phyloP scores from a whole-genome alignment of 2,888 invertebrate genomes.

The Meloe dianella region DNA sequence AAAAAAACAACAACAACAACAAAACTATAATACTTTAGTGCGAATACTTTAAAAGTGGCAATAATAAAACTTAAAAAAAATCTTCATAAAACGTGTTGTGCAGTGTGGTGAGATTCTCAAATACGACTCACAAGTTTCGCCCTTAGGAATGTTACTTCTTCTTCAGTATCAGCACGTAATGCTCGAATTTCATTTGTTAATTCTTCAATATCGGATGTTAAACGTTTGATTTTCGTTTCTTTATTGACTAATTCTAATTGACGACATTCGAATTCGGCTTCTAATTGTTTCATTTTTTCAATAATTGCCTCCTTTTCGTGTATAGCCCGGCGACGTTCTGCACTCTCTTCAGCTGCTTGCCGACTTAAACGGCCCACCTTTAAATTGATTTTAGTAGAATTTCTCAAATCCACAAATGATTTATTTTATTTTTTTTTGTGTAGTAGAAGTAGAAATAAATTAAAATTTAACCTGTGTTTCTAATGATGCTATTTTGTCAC shows the following conservation, averaged over 20 bases:
- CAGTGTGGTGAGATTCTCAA: constrained; percentile 12
- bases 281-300: constrained; percentile 68
- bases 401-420: too few species aligned
- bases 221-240: constrained; percentile 74
- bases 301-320: constrained; percentile 70
- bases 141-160: constrained; percentile 63
- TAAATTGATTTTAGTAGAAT: not conserved
- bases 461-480: constrained; percentile 77
- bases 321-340: constrained; percentile 77
- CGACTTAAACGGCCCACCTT: constrained; percentile 79
- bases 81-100: not conserved
- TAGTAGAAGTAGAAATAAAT: too few species aligned
- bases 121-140: constrained; percentile 65
- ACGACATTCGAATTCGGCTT: constrained; percentile 71
- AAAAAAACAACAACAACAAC: constrained; percentile 8
- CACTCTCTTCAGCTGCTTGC: constrained; percentile 84
- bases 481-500: constrained; percentile 84
- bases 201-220: constrained; percentile 76
- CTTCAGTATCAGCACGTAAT: constrained; percentile 62
- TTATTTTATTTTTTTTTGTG: too few species aligned
- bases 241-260: constrained; percentile 71
- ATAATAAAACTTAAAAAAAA: constrained; percentile 15
- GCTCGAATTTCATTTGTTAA: constrained; percentile 70
- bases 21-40: constrained; percentile 5
- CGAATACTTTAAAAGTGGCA: not conserved